Percentiles rank a stretch among this genome's conserved stretches.
Conservation (phyloP, 2,888 invertebrate species). For the Cetonia aurata region DNA sequence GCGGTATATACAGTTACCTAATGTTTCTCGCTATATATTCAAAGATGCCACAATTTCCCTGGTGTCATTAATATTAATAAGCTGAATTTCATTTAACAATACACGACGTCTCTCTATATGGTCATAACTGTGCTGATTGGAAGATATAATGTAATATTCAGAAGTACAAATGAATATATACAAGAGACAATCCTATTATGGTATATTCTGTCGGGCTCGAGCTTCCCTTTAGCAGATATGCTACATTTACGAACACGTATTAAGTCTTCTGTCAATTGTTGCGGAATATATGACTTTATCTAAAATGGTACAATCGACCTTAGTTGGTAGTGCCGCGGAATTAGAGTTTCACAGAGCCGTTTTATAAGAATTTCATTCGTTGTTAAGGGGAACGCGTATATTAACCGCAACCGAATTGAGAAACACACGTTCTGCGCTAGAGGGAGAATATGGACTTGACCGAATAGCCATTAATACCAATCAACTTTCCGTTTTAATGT, state of each 20-base stretch:
- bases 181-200: conserved; percentile 37
- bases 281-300: conserved; percentile 39
- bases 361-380: conserved; percentile 3
- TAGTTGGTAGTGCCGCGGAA: conserved; percentile 33
- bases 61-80: conserved; percentile 34
- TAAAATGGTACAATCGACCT: conserved; percentile 32
- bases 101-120: conserved; percentile 15
- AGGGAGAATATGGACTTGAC: conserved; percentile 9
- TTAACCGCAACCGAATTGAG: conserved; percentile 22
- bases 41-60: conserved; percentile 4
- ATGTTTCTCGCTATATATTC: not conserved
- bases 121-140: conserved; percentile 30
- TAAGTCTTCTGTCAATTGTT: conserved; percentile 40
- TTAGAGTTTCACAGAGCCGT: conserved; percentile 19
- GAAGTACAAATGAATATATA: conserved; percentile 40
- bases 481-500: conserved; percentile 21
- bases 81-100: conserved; percentile 13
- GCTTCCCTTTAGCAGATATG: conserved; percentile 36
- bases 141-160: conserved; percentile 40
- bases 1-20: not conserved
- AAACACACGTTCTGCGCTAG: conserved; percentile 5
- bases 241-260: conserved; percentile 40
- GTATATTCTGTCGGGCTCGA: not conserved
- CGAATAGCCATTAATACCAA: conserved; percentile 3
- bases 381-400: conserved; percentile 16